These are phyloP conservation scores for Phrynosoma blainvillii DNA, from an alignment of 2,113 vertebrate species.

Conservation along the genomic window DNA sequence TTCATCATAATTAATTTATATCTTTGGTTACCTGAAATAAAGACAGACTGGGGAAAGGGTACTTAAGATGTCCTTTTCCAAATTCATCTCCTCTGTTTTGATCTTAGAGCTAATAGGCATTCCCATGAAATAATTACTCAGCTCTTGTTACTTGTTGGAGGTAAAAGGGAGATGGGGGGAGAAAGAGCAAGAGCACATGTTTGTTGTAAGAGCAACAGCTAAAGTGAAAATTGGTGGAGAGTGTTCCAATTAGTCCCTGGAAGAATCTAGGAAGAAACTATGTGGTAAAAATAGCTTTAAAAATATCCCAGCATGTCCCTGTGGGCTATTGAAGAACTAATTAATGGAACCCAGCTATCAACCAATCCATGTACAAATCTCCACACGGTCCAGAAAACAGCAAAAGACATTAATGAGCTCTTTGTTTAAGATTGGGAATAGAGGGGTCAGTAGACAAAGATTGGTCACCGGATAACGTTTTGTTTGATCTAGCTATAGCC, in stretches of 20 bases:
- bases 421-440: neutral
- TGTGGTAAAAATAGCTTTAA: neutral
- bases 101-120: neutral
- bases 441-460: neutral
- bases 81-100: neutral
- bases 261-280: conserved; percentile 8
- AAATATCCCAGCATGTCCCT: neutral
- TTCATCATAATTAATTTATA: neutral
- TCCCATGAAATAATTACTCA: neutral
- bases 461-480: conserved; percentile 10
- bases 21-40: neutral
- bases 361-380: neutral
- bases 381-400: neutral
- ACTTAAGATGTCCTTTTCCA: neutral
- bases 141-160: neutral
- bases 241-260: neutral
- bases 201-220: neutral
- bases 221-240: neutral
- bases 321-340: neutral
- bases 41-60: neutral
- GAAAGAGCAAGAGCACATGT: neutral
- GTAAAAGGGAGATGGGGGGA: neutral
- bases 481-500: neutral
- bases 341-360: conserved; percentile 24
- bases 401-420: neutral